Evolutionary conservation across 1,140 invertebrate species (phyloP).

Genomic region (Drosophila melanica): DNA sequence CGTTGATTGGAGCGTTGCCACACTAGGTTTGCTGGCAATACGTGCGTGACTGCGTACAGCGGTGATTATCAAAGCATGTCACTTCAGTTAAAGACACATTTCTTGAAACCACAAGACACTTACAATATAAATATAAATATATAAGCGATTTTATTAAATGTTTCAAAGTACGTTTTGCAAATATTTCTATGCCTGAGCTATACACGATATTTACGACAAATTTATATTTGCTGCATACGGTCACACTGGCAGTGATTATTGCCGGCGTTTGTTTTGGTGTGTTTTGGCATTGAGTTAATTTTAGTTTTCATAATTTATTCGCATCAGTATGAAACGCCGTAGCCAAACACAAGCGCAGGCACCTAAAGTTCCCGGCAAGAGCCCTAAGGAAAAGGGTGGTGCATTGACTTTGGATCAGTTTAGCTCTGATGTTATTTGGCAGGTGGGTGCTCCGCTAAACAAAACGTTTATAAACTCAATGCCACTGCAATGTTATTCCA

Average conservation of each 20-base stretch:
- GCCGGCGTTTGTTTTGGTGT: slow-evolving; percentile 68
- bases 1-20: slow-evolving; percentile 13
- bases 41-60: background rate
- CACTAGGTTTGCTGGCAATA: background rate
- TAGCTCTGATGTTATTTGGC: slow-evolving; percentile 86
- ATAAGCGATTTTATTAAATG: no score
- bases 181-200: background rate
- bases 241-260: slow-evolving; percentile 21
- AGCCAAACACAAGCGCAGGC: slow-evolving; percentile 52
- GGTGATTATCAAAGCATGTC: no score
- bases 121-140: no score
- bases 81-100: background rate
- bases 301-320: slow-evolving; percentile 3
- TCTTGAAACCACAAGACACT: no score
- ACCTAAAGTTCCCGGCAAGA: slow-evolving; percentile 26
- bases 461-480: slow-evolving; percentile 34
- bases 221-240: background rate
- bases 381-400: slow-evolving; percentile 41
- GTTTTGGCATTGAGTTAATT: slow-evolving; percentile 14
- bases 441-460: slow-evolving; percentile 56
- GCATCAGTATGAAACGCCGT: slow-evolving; percentile 56
- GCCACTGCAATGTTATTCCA: slow-evolving; percentile 80
- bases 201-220: background rate
- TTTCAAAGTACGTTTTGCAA: background rate
- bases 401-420: slow-evolving; percentile 93